Evolutionary conservation across 2,888 invertebrate species (phyloP), one percentile per base, ranked within the genome.

Genomic region (Lithophane ornitopus): DNA sequence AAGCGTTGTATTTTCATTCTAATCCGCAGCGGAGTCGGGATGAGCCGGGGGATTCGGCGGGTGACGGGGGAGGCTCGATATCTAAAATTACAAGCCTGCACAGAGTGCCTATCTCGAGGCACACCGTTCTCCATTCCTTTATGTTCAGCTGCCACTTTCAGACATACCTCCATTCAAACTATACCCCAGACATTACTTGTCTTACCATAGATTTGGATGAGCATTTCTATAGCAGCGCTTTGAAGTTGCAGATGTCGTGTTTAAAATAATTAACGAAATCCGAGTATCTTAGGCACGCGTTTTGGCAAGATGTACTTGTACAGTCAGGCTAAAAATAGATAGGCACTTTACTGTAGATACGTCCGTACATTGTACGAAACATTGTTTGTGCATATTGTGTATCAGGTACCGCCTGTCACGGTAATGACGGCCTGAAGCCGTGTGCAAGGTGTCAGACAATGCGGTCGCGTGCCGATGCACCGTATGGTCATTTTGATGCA

Each of bases 51-150:
- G 92, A 90, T 90, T 92, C 88, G 85, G 84, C 87, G 89, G 92
- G 88, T 86, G 88, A 87, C 85, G 87, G 87, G 81, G 89, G 92
- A 92, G 94, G 92, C 92, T 94, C 93, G 95, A 95, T 95, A 96
- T 95, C 95, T 95, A 94, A 96, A 95, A 96, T 96, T 95, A 95
- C 95, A 95, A 95, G 93, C 93, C 94, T 93, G 92, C 94, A 91
- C 92, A 93, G 94, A 94, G 94, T 94, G 93, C 94, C 95, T 95
- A 94, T 95, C 95, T 94, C 92, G 91, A 92, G 91, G 92, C 91
- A 93, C 92, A 92, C 91, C 93, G 91, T 91, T 92, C 92, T 91
- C 92, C 92, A 91, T 93, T 94, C 94, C 94, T 95, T 95, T 94
- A 94, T 94, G 93, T 93, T 94, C 90, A 95, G 91, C 94, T 95